Conservation (phyloP, 1,140 invertebrate genomes). For the Aricia agestis region DNA sequence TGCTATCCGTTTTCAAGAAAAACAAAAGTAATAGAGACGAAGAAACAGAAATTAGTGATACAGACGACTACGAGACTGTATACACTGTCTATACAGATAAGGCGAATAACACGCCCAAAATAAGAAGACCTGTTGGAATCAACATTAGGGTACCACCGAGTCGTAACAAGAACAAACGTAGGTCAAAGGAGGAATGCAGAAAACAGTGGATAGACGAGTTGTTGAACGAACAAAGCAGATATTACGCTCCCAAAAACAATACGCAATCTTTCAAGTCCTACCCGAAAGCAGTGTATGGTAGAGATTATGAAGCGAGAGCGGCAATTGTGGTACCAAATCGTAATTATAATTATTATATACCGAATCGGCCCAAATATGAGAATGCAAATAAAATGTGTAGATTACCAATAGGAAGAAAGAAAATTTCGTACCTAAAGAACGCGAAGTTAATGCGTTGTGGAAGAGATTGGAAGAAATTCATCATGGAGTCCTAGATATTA, state of each 20-base stretch:
- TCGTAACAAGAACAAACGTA: conserved; percentile 30
- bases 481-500: conserved; percentile 40
- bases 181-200: conserved; percentile 55
- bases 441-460: conserved; percentile 43
- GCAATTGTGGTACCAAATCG: conserved; percentile 29
- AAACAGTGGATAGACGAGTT: conserved; percentile 49
- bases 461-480: conserved; percentile 43
- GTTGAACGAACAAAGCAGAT: conserved; percentile 32
- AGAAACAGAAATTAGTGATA: conserved; percentile 37
- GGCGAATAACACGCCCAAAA: conserved; percentile 23
- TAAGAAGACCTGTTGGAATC: conserved; percentile 10
- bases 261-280: background rate
- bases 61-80: conserved; percentile 51
- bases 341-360: background rate
- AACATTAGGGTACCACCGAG: conserved; percentile 8
- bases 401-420: conserved; percentile 8
- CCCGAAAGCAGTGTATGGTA: conserved; percentile 31
- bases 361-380: background rate
- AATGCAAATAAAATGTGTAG: background rate
- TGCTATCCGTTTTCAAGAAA: conserved; percentile 46
- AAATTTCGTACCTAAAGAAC: conserved; percentile 43
- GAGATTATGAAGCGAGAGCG: conserved; percentile 40
- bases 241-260: background rate
- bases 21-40: conserved; percentile 21
- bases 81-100: conserved; percentile 52